Evolutionary conservation across 2,113 vertebrate genomes (phyloP), one percentile per base, ranked within the genome.

Genomic region (Caranx ignobilis): DNA sequence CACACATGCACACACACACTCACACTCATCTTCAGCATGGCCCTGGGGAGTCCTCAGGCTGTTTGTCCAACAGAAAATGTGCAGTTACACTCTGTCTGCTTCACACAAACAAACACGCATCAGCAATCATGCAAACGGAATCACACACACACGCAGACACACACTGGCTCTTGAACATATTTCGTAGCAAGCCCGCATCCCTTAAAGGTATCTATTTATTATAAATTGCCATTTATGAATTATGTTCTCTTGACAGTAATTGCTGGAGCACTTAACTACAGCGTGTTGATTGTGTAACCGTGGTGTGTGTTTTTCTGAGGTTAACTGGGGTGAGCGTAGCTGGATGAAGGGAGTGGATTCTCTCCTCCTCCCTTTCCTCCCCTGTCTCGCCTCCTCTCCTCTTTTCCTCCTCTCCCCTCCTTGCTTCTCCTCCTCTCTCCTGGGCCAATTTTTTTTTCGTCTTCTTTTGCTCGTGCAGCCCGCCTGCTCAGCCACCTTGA

Each of bases 401-500:
- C 31, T 13, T 11, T 47, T 34, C 52, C 35, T 80, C 8, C 57
- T 70, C 41, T 21, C 60, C 72, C 6, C 7, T n/a, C 19, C 21
- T 15, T n/a, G n/a, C 52, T 18, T 85, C 54, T 82, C 68, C 72
- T 84, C 69, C 35, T 47, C 34, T 88, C 84, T 91, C 54, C 48
- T 52, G 71, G 69, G 77, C 72, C 62, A 26, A 69, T 43, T 48
- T 0, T 45, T 45, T 21, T 81, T 64, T 84, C 81, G 21, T 80
- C 61, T 56, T 21, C 32, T 59, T 37, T 72, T 39, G 68, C 62
- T n/a, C 52, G 32, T 79, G 73, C 64, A 37, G 82, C 77, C 85
- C 68, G 79, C 90, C 88, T 0, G 85, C 86, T 75, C 77, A 57
- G 86, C 90, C 87, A 91, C 90, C 87, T 94, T 92, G 79, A 89